These are phyloP conservation scores for Tichodroma muraria DNA, from an alignment of 2,113 vertebrate species.

Conservation along the genomic window DNA sequence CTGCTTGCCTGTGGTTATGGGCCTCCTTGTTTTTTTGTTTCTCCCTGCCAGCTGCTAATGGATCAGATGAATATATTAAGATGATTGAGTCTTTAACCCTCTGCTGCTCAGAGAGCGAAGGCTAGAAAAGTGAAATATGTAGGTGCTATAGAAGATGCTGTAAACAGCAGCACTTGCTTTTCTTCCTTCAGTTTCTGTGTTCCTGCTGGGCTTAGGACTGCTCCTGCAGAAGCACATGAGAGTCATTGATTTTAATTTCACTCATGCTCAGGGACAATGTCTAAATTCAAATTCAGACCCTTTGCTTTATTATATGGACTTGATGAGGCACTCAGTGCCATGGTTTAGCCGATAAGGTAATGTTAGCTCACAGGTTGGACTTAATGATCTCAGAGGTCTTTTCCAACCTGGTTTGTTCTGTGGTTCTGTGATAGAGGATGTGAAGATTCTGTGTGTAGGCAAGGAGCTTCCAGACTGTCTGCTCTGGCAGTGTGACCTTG, in stretches of 20 bases:
- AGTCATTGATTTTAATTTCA: not conserved
- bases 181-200: not conserved
- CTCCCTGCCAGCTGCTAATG: not conserved
- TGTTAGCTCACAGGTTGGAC: not conserved
- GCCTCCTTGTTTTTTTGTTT: not conserved
- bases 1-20: not conserved
- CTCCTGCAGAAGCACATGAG: not conserved
- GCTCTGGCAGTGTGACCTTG: not conserved
- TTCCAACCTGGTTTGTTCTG: not conserved
- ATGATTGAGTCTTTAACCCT: not conserved
- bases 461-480: not conserved
- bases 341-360: not conserved
- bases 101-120: not conserved
- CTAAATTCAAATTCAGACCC: not conserved
- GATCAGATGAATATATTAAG: not conserved
- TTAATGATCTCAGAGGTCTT: not conserved
- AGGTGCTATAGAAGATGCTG: not conserved
- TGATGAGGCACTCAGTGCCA: accelerated
- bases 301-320: not conserved
- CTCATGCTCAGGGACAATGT: not conserved
- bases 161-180: not conserved
- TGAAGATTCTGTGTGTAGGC: not conserved
- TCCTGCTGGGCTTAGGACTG: not conserved
- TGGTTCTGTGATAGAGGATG: not conserved
- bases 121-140: not conserved